Base-by-base conservation (phyloP, 1,140 invertebrate genomes). In the Drosophila asahinai region DNA sequence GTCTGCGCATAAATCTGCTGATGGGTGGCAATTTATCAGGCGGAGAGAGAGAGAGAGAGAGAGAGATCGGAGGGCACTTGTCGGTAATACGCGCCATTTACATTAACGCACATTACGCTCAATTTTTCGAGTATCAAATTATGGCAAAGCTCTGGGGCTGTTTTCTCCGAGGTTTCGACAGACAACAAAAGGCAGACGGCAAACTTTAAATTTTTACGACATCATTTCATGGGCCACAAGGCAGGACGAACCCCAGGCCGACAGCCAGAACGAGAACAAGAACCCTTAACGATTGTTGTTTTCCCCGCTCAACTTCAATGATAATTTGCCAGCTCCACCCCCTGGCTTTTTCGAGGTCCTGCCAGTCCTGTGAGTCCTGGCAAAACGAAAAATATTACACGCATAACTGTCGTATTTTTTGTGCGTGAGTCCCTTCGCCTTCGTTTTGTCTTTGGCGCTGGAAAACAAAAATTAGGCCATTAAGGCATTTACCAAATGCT, bases 41-140 rank as follows among this genome's bases (percentile, higher is more conserved):
- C 42, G 33, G n/a, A 65, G 73, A 19, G 54, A 22, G 6, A 15
- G 73, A 19, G 54, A 22, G 6, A 15, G 73, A 66, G 83, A 2
- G 33, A 3, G 9, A 33, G 30, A 9, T 25, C 22, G 22, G 22
- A 30, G 9, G 75, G 75, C 81, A 91, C 89, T 91, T 91, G 87
- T 91, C 83, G 91, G 83, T 87, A 91, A 91, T 91, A 91, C 89
- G 87, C 89, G 89, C 70, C 87, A 91, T 91, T 91, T 91, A 83
- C 87, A 91, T 91, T 91, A 91, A 91, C 68, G 87, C 83, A 91
- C 89, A 91, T 91, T 91, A 91, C 78, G 79, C 86, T 86, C 76
- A 72, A 91, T 77, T 90, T 91, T 89, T 81, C 75, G 73, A 89
- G 86, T 82, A 80, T 76, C 61, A 90, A 89, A 90, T 90, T 90